These are phyloP conservation scores for Malurus cyaneus DNA, from an alignment of 2,113 vertebrate species.

Conservation along the genomic window DNA sequence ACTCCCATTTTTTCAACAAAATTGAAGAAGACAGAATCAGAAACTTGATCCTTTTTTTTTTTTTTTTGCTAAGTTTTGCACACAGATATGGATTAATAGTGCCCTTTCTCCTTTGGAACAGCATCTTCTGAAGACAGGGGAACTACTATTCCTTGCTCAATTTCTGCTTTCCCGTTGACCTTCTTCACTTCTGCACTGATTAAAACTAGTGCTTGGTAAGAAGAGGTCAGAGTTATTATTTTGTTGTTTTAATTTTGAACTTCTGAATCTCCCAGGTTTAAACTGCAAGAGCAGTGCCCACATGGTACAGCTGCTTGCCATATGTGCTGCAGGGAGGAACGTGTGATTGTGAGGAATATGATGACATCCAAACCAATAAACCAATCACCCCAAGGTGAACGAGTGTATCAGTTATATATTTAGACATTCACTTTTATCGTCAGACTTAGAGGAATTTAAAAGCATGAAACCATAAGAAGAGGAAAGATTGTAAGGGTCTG, in stretches of 20 bases:
- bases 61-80: background rate
- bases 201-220: background rate
- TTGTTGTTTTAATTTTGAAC: background rate
- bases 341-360: slow-evolving; percentile 31
- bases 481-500: background rate
- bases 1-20: background rate
- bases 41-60: background rate
- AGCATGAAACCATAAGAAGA: slow-evolving; percentile 11
- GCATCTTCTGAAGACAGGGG: background rate
- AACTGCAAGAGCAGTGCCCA: background rate
- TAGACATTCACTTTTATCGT: slow-evolving; percentile 6
- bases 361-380: slow-evolving; percentile 48
- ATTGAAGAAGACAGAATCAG: background rate
- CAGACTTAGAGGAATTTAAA: slow-evolving; percentile 23
- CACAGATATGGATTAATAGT: background rate
- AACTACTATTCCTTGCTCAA: background rate
- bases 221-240: background rate
- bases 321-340: slow-evolving; percentile 9
- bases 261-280: background rate
- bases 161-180: background rate
- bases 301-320: slow-evolving; percentile 39
- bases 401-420: slow-evolving; percentile 59
- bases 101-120: background rate
- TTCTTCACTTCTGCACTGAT: background rate
- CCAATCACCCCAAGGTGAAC: slow-evolving; percentile 51